phyloP scores from a whole-genome alignment of 2,113 vertebrate species.

The Eclectus roratus region DNA sequence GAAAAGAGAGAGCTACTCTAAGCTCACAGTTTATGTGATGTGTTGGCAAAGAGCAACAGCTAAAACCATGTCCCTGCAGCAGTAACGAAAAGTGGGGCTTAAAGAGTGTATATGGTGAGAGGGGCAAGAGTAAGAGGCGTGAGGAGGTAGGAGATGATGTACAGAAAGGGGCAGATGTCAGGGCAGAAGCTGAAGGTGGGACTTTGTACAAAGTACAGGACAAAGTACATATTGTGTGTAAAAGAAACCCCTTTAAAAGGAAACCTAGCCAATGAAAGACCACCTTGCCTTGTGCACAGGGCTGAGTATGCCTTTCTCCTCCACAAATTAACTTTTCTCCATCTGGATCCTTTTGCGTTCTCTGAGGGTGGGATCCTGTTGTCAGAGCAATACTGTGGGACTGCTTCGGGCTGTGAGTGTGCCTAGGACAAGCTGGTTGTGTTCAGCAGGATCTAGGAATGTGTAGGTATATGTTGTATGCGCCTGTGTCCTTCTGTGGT shows the following conservation, averaged over 20 bases:
- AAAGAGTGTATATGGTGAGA: not conserved
- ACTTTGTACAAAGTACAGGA: not conserved
- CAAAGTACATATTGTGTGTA: not conserved
- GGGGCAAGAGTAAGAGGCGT: not conserved
- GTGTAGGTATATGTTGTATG: not conserved
- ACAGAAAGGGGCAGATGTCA: not conserved
- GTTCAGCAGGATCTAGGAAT: not conserved
- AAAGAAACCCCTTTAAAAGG: not conserved
- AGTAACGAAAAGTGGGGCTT: not conserved
- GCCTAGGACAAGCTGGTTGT: not conserved
- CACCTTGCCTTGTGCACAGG: accelerated
- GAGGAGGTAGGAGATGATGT: accelerated
- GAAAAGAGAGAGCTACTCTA: not conserved
- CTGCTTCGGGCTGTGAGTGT: not conserved
- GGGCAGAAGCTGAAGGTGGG: not conserved
- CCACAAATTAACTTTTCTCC: not conserved
- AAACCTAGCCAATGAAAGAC: not conserved
- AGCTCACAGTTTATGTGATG: not conserved
- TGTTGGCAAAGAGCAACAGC: not conserved
- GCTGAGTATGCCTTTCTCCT: not conserved
- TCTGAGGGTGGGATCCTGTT: not conserved
- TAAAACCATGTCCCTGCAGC: not conserved
- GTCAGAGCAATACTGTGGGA: not conserved
- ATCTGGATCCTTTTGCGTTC: not conserved
- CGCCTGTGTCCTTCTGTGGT: not conserved